Conservation (phyloP, 2,888 invertebrate species). For the Acronicta aceris region DNA sequence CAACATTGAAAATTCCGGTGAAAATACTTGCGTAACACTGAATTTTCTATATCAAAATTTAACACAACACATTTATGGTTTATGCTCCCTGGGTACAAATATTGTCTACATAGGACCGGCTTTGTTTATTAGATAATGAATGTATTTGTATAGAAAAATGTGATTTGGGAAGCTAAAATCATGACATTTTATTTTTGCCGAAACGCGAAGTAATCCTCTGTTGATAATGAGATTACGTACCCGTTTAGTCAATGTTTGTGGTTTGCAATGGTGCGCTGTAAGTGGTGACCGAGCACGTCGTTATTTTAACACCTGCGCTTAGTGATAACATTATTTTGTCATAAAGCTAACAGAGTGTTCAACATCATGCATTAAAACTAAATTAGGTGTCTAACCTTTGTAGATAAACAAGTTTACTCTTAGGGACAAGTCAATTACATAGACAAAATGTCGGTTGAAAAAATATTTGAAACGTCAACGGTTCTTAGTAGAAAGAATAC, state of each 20-base stretch:
- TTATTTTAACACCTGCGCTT: constrained; percentile 30
- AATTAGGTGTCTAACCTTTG: not conserved
- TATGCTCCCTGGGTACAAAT: not conserved
- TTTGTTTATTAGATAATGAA: constrained; percentile 10
- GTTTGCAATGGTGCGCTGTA: constrained; percentile 5
- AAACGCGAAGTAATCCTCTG: constrained; percentile 17
- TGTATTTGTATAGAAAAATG: constrained; percentile 39
- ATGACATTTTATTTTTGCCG: constrained; percentile 5
- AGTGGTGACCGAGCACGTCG: constrained; percentile 24
- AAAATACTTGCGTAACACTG: constrained; percentile 17
- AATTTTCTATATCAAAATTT: constrained; percentile 9
- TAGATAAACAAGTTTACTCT: not conserved
- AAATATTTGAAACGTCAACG: constrained; percentile 16
- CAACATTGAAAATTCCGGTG: constrained; percentile 57
- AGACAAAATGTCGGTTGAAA: not conserved
- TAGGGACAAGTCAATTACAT: not conserved
- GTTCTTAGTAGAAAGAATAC: constrained; percentile 10
- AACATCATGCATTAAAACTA: not conserved
- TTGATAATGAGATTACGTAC: constrained; percentile 29
- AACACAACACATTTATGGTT: constrained; percentile 3
- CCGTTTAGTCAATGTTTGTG: constrained; percentile 35
- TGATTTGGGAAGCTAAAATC: not conserved
- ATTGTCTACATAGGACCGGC: constrained; percentile 7
- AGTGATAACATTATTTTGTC: constrained; percentile 22
- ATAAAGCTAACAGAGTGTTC: constrained; percentile 20